Evolutionary conservation across 2,888 invertebrate species (phyloP).

Genomic region (Tetragnatha montana): DNA sequence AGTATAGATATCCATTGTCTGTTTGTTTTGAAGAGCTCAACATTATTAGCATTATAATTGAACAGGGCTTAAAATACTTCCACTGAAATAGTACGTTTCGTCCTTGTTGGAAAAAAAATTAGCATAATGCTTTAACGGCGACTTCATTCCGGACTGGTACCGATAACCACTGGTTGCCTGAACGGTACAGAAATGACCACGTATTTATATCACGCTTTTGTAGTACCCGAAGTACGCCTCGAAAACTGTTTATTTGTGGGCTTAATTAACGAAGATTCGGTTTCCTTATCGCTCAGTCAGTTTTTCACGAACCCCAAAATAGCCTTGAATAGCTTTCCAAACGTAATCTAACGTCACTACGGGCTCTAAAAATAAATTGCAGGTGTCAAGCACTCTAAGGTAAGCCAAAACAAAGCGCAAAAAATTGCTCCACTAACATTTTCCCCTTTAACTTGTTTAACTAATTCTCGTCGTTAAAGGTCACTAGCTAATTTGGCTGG

Average conservation of each 20-base stretch:
- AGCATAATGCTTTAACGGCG: too few relatives aligned
- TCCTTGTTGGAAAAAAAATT: too few relatives aligned
- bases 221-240: too few relatives aligned
- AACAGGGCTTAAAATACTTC: too few relatives aligned
- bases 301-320: constrained; percentile 53
- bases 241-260: constrained; percentile 16
- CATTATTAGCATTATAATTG: too few relatives aligned
- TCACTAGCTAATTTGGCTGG: constrained; percentile 67
- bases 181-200: too few relatives aligned
- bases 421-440: constrained; percentile 36
- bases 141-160: too few relatives aligned
- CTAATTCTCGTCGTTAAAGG: constrained; percentile 69
- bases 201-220: too few relatives aligned
- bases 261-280: constrained; percentile 5
- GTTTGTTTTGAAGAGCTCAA: too few relatives aligned
- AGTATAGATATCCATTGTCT: too few relatives aligned
- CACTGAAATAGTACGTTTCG: too few relatives aligned
- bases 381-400: constrained; percentile 48
- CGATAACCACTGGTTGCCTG: too few relatives aligned
- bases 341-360: constrained; percentile 44
- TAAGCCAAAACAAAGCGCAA: constrained; percentile 40
- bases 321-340: constrained; percentile 56
- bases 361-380: constrained; percentile 65
- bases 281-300: constrained; percentile 3
- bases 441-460: constrained; percentile 65